These are phyloP conservation scores for Uloborus plumipes DNA, from an alignment of 2,888 invertebrate genomes.

Conservation along the genomic window DNA sequence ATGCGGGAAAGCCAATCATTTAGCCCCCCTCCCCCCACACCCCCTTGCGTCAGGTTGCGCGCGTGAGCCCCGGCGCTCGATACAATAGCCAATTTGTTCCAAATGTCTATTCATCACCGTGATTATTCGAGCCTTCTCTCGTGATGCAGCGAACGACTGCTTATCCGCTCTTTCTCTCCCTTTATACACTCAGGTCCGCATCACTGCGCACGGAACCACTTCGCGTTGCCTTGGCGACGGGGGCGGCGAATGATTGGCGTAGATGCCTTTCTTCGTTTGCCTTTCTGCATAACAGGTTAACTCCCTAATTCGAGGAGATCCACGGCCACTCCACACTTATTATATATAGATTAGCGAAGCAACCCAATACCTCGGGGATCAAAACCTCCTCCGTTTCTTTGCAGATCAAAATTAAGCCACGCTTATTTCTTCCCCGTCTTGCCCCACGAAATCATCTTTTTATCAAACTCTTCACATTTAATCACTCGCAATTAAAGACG, in stretches of 20 bases:
- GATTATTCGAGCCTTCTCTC: constrained; percentile 62
- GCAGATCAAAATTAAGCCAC: too few species aligned
- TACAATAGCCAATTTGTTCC: constrained; percentile 66
- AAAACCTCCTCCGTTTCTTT: constrained; percentile 11
- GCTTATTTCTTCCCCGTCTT: too few species aligned
- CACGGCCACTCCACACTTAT: constrained; percentile 52
- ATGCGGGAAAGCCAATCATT: constrained; percentile 66
- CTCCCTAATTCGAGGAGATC: constrained; percentile 55
- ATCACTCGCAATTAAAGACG: too few species aligned
- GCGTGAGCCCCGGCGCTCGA: constrained; percentile 49
- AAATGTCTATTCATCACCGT: constrained; percentile 65
- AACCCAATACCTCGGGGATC: constrained; percentile 39
- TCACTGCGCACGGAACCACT: constrained; percentile 53
- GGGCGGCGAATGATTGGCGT: constrained; percentile 57
- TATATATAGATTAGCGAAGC: constrained; percentile 55
- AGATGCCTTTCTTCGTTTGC: constrained; percentile 57
- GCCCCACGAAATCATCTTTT: too few species aligned
- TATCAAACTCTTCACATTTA: too few species aligned
- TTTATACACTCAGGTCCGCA: constrained; percentile 53
- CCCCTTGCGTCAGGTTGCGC: constrained; percentile 60
- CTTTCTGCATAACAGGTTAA: constrained; percentile 57
- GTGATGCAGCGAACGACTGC: constrained; percentile 51
- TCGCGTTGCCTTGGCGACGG: constrained; percentile 48
- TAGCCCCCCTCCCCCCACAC: constrained; percentile 37
- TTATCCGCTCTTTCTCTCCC: constrained; percentile 30